phyloP scores from a whole-genome alignment of 2,888 invertebrate species.

The Rotaria magnacalcarata region DNA sequence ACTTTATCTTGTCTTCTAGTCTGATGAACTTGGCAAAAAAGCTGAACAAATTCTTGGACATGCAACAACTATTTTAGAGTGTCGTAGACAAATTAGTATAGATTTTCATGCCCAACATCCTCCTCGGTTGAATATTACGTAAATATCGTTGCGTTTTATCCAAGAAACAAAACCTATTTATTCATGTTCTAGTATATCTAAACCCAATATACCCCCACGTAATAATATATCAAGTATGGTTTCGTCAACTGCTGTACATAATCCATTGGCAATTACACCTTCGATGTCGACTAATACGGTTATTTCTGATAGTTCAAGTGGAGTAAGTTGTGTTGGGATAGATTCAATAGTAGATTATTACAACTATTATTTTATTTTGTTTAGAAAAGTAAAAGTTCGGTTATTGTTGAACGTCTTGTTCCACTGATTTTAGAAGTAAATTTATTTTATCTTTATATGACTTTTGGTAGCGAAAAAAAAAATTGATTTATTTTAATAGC shows the following conservation, averaged over 20 bases:
- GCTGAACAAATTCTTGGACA: conserved; percentile 19
- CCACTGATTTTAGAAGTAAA: conserved; percentile 9
- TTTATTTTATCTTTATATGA: not conserved
- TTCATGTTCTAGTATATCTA: not conserved
- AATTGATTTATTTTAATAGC: not conserved
- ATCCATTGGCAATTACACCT: not conserved
- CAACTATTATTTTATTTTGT: not conserved
- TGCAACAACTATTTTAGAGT: not conserved
- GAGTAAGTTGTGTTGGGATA: not conserved
- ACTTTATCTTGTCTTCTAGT: not conserved
- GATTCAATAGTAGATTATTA: not conserved
- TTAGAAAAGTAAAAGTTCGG: not conserved
- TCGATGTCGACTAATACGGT: not conserved
- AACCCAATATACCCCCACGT: not conserved
- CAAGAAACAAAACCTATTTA: not conserved
- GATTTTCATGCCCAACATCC: not conserved
- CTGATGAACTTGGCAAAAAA: conserved; percentile 13
- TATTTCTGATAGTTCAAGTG: not conserved
- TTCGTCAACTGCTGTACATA: not conserved
- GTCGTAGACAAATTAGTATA: not conserved
- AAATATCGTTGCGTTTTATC: not conserved
- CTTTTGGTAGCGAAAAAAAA: not conserved
- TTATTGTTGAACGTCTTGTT: not conserved
- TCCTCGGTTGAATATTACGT: conserved; percentile 9
- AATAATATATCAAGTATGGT: not conserved